Percentiles rank a stretch among this genome's conserved stretches.
These are phyloP conservation scores for Carterocephalus palaemon DNA, from an alignment of 2,888 invertebrate species.

Conservation along the genomic window DNA sequence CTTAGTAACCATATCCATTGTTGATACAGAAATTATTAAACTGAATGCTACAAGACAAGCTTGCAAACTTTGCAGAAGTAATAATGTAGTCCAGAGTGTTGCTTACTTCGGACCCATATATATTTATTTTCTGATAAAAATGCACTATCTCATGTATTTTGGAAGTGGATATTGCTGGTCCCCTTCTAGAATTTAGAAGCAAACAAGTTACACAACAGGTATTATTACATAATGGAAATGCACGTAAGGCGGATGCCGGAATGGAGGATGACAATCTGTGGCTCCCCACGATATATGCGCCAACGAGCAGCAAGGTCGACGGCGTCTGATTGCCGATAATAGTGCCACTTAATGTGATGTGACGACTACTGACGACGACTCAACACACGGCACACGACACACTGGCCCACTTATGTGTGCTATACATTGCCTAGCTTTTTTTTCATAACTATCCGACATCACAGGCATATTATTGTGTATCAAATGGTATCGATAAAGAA, in stretches of 20 bases:
- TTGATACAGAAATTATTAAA: too few relatives aligned
- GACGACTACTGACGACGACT: conserved; percentile 42
- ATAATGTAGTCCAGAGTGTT: too few relatives aligned
- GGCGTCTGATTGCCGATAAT: conserved; percentile 71
- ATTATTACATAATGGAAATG: conserved; percentile 63
- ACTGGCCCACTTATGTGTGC: conserved; percentile 54
- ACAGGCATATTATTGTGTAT: too few relatives aligned
- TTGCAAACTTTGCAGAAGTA: too few relatives aligned
- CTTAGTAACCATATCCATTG: too few relatives aligned
- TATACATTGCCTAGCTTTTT: conserved; percentile 1
- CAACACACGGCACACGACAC: conserved; percentile 55
- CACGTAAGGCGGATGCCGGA: conserved; percentile 70
- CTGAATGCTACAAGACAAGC: too few relatives aligned
- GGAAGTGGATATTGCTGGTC: too few relatives aligned
- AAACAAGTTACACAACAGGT: conserved; percentile 17
- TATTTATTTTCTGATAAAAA: too few relatives aligned
- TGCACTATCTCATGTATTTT: too few relatives aligned
- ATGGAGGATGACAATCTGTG: conserved; percentile 72
- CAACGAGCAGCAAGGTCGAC: conserved; percentile 76
- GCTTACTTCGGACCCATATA: too few relatives aligned
- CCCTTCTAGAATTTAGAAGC: not conserved
- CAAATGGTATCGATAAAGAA: too few relatives aligned
- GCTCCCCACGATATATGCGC: conserved; percentile 71
- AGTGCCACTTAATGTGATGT: conserved; percentile 44
- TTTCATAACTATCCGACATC: not conserved